A percentile compares a stretch with the other conserved stretches of the same genome.
phyloP scores from a whole-genome alignment of 92 coral and sea anemone genomes.

The Epizoanthus fatuus region DNA sequence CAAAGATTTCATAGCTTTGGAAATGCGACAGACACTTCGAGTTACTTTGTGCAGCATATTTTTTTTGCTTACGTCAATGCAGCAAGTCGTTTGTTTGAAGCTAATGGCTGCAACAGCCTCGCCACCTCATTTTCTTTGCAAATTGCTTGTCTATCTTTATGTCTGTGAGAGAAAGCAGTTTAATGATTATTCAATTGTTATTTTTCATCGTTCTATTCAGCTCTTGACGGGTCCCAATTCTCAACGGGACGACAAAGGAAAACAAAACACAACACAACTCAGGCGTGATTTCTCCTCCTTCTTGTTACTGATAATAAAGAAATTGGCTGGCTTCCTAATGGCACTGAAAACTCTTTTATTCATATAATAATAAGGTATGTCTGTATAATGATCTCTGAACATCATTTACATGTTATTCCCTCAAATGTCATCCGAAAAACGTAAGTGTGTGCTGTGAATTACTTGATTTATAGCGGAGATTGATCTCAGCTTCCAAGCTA shows the following conservation, averaged over 20 bases:
- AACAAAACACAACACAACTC: background rate
- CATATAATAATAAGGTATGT: too few relatives aligned
- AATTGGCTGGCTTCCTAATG: background rate
- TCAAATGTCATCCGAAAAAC: too few relatives aligned
- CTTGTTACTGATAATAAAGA: background rate
- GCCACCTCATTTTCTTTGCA: background rate
- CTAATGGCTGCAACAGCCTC: background rate
- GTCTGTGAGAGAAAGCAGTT: background rate
- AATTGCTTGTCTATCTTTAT: background rate
- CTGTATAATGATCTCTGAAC: too few relatives aligned
- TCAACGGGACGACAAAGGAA: background rate
- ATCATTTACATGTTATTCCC: too few relatives aligned
- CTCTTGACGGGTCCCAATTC: background rate
- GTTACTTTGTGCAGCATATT: too few relatives aligned
- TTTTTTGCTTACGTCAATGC: conserved; percentile 5
- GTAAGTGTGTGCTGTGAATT: too few relatives aligned
- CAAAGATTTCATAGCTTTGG: too few relatives aligned
- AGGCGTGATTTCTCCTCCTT: background rate
- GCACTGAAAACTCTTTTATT: too few relatives aligned
- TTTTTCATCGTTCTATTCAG: background rate
- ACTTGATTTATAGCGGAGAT: too few relatives aligned
- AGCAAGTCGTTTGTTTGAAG: background rate
- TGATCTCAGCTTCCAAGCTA: too few relatives aligned
- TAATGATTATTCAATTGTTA: conserved; percentile 1
- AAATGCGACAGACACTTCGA: too few relatives aligned